A percentile compares a stretch with the other conserved stretches of the same genome.
These are phyloP conservation scores for Bambusicola thoracicus DNA, from an alignment of 2,113 vertebrate species.

Conservation along the genomic window DNA sequence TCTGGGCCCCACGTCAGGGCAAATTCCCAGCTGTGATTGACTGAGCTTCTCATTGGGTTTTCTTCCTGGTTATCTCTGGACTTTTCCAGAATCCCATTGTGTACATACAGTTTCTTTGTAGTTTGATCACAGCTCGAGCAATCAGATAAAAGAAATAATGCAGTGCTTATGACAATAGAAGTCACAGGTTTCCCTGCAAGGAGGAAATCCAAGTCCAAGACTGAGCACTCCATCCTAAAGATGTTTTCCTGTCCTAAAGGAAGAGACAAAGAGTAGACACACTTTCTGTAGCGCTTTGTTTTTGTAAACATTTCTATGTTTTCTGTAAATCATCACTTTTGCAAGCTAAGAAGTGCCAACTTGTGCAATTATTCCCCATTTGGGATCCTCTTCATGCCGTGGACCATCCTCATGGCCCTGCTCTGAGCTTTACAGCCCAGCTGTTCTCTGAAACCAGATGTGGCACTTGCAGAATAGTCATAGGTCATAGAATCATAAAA, in stretches of 20 bases:
- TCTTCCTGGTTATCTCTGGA: neutral
- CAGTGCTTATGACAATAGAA: neutral
- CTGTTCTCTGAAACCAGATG: neutral
- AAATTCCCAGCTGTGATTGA: neutral
- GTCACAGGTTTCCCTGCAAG: neutral
- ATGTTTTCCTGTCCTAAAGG: neutral
- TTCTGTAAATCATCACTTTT: neutral
- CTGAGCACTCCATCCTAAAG: neutral
- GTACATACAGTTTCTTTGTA: neutral
- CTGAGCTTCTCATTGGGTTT: neutral
- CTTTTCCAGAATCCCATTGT: neutral
- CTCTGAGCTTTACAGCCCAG: neutral
- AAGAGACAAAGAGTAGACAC: neutral
- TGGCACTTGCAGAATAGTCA: neutral
- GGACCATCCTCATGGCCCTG: fast-evolving
- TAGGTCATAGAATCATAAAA: too few relatives aligned
- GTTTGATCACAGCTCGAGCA: neutral
- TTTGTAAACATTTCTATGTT: fast-evolving
- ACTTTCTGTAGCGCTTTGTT: neutral
- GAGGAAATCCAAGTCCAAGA: neutral
- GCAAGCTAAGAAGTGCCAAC: neutral
- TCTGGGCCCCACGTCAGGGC: neutral
- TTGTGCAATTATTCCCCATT: fast-evolving
- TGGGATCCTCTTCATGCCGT: neutral
- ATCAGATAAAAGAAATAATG: neutral